Base-by-base conservation (phyloP, 1,140 invertebrate genomes). In the Eumaeus atala region DNA sequence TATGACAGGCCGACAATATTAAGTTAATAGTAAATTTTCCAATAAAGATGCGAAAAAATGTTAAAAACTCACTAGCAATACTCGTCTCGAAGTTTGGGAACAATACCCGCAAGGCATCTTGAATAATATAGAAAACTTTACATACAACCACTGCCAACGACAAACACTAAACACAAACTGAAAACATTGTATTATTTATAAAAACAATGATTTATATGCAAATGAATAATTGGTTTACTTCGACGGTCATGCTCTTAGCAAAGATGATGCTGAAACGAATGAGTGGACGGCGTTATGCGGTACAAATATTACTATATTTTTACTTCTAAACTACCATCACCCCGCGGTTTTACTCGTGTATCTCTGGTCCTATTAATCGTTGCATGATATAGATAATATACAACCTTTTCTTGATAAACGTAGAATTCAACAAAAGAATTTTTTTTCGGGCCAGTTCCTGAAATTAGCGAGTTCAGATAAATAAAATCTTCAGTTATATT, bases 71-170 rank as follows among this genome's bases (percentile, higher is more conserved):
- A 85, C 82, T 71, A 77, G 69, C 42, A 83, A 64, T 56, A 74
- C 76, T 52, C 59, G 73, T 56, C 80, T 85, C 3, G 77, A 58
- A 14, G 79, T 82, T 9, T 78, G 62, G 50, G 71, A 74, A 42
- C 62, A 83, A 61, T 85, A 83, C 57, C 82, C 82, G 64, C 82
- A 85, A 16, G 79, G 82, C 82, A 85, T 85, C 66, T 72, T 61
- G 1, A 54, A n/a, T 34, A 59, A 63, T 56, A 62, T 37, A 53
- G 33, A 6, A 6, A 44, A 44, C 40, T 34, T 38, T n/a, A n/a
- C n/a, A 12, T 62, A 28, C 48, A 36, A 50, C 56, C 33, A 64
- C 58, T 40, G 52, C 33, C 55, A 52, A 51, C 50, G 35, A 62
- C 58, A 57, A 62, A 61, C 56, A 47, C 42, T 40, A 34, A 9